A percentile compares a stretch with the other conserved stretches of the same genome.
phyloP scores from a whole-genome alignment of 1,140 invertebrate genomes.

The Zophobas morio region DNA sequence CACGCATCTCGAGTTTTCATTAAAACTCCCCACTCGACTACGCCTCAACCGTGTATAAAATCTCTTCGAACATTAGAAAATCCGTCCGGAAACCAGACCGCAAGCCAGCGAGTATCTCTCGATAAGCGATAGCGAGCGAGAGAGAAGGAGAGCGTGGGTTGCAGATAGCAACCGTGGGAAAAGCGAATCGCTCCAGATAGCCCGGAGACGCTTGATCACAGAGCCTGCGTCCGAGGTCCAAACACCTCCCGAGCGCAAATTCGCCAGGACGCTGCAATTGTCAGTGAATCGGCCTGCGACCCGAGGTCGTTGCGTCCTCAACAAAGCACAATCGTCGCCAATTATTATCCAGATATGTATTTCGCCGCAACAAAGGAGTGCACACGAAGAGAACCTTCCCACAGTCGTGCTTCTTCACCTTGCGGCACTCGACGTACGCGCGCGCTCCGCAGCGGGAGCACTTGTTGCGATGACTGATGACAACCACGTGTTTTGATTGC shows the following conservation, averaged over 20 bases:
- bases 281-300: not conserved
- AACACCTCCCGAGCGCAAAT: too few relatives aligned
- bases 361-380: not conserved
- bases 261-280: not conserved
- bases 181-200: constrained; percentile 48
- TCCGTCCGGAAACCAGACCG: constrained; percentile 39
- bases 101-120: constrained; percentile 37
- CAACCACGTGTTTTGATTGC: constrained; percentile 8
- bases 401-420: constrained; percentile 14
- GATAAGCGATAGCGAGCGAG: constrained; percentile 41
- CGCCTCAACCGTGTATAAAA: too few relatives aligned
- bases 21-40: too few relatives aligned
- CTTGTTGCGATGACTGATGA: constrained; percentile 7
- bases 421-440: constrained; percentile 5
- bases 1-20: too few relatives aligned
- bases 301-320: not conserved
- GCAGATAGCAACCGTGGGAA: constrained; percentile 50
- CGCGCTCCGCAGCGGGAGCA: constrained; percentile 9
- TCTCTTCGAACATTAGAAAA: not conserved
- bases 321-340: not conserved
- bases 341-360: not conserved
- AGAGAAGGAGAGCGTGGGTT: constrained; percentile 40
- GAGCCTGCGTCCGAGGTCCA: not conserved
- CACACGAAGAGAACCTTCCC: not conserved
- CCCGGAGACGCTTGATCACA: not conserved